phyloP scores from a whole-genome alignment of 2,888 invertebrate species.

The Hyposoter dolosus region DNA sequence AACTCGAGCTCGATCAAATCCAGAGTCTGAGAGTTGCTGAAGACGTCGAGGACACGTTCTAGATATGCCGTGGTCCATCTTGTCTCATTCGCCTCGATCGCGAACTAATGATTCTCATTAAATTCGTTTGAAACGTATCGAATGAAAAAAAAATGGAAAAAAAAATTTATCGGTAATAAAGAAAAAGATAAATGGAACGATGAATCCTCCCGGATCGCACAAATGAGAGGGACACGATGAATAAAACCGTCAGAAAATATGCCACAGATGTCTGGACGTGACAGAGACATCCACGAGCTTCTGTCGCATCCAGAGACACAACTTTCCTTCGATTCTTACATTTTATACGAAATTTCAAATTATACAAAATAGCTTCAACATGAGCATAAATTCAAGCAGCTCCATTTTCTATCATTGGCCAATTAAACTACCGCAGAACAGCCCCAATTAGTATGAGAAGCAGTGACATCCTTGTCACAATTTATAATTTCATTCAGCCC shows the following conservation, averaged over 20 bases:
- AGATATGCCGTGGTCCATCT: not conserved
- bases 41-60: slow-evolving; percentile 36
- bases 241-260: slow-evolving; percentile 55
- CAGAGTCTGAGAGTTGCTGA: slow-evolving; percentile 70
- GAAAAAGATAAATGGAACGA: not conserved
- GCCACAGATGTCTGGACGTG: slow-evolving; percentile 66
- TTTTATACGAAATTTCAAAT: slow-evolving; percentile 51
- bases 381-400: not conserved
- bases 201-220: slow-evolving; percentile 50
- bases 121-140: slow-evolving; percentile 19
- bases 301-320: slow-evolving; percentile 52
- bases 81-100: not conserved
- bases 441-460: not conserved
- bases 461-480: not conserved
- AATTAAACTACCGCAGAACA: not conserved
- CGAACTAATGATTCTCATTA: slow-evolving; percentile 40
- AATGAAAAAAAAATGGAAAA: slow-evolving; percentile 16
- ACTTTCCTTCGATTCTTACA: slow-evolving; percentile 50
- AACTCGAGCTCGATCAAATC: slow-evolving; percentile 71
- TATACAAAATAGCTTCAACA: not conserved
- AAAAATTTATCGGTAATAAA: slow-evolving; percentile 13
- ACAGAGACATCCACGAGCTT: slow-evolving; percentile 57
- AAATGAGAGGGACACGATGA: slow-evolving; percentile 63
- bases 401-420: not conserved
- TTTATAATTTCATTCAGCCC: not conserved